phyloP scores from a whole-genome alignment of 2,113 vertebrate genomes.

The Semnornis frantzii region DNA sequence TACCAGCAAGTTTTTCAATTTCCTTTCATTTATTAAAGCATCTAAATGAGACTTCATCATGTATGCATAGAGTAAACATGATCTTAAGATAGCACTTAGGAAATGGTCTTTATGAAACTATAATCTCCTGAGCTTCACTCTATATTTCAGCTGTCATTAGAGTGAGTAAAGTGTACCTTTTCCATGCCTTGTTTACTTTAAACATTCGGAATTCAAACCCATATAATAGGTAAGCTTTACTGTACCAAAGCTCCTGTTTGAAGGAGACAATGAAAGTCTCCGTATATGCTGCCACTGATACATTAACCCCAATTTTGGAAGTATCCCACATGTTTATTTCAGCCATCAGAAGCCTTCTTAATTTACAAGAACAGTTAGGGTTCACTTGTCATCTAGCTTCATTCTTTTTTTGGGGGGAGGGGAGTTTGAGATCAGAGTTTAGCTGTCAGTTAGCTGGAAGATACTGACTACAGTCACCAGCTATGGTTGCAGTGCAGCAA shows the following conservation, averaged over 20 bases:
- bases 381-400: background rate
- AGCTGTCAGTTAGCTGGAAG: background rate
- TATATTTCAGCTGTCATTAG: background rate
- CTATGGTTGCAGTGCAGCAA: background rate
- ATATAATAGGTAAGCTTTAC: background rate
- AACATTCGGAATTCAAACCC: background rate
- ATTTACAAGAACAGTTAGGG: background rate
- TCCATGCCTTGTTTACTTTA: slow-evolving; percentile 5
- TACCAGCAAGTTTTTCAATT: background rate
- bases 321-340: background rate
- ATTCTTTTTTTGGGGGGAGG: rapidly evolving
- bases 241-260: background rate
- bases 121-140: background rate
- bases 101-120: background rate
- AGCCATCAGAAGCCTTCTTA: background rate
- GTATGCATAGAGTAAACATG: background rate
- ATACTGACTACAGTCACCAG: background rate
- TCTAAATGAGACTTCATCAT: background rate
- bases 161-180: background rate
- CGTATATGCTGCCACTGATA: background rate
- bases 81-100: background rate
- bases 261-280: background rate
- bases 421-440: background rate
- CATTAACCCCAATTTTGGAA: background rate
- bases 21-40: background rate